Base-by-base conservation (phyloP, 2,113 vertebrate genomes). In the Anseranas semipalmata region DNA sequence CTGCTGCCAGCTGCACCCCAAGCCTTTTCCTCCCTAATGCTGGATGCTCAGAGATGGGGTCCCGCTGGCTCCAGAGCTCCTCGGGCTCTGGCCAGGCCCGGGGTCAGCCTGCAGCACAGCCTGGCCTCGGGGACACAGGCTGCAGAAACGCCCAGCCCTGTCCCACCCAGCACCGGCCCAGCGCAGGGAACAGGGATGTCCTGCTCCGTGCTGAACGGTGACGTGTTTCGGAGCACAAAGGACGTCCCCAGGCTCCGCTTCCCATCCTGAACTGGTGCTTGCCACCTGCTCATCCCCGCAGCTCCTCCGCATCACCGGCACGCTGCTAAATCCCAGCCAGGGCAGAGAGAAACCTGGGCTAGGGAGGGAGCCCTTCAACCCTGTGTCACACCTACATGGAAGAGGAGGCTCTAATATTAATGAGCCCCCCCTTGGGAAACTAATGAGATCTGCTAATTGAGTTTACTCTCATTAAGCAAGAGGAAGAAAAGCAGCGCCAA, bases 401-500 rank as follows among this genome's bases (percentile, higher is more conserved):
- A 59, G 74, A 87, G 41, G 45, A 75, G 70, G 80, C 77, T 82
- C 45, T 70, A n/a, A 2, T 30, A 73, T 18, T 62, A 85, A 91
- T 0, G 21, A 95, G 67, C 50, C 75, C 30, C 30, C 74, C 15
- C 67, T 73, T 35, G 70, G 87, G 94, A 91, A 94, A 79, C 3
- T 4, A 89, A 41, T 33, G 65, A 87, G 73, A 81, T 58, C 32
- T 27, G 41, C 87, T 94, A 95, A 95, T 91, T 71, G 66, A 55
- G 55, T 87, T 94, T 50, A 79, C 33, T 76, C 67, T 93, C 50
- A 62, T 79, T 85, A 74, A 91, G 59, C 6, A n/a, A 22, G 84
- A 82, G 81, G 88, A 85, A 73, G 93, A 86, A 94, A 83, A 82
- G 74, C 94, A 95, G 84, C 89, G 59, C 80, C 55, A 7, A 39